Base-by-base conservation (phyloP, 2,888 invertebrate species). In the Odontothrips loti region DNA sequence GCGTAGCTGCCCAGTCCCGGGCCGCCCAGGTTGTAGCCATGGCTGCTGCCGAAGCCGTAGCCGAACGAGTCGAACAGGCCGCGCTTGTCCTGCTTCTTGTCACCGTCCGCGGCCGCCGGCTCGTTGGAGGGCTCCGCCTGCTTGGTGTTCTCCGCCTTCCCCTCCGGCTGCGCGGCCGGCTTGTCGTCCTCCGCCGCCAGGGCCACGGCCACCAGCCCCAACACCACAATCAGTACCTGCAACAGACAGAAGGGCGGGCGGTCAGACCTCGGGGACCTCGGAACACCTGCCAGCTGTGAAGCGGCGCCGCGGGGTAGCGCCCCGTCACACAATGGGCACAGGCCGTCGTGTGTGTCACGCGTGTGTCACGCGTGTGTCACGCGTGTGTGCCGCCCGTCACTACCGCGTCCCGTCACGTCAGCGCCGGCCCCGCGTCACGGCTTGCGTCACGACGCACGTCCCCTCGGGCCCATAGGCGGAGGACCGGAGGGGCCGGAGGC, bases 121-220 rank as follows among this genome's bases (percentile, higher is more conserved):
- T 75, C 68, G 20, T 58, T 15, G 58, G 58, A 11, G 58, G 58
- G 58, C 68, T 27, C 68, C 11, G 27, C 84, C 82, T 82, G 86
- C 82, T 84, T 85, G 83, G 83, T 85, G 82, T 83, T 80, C 80
- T 83, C 84, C 84, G 58, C 82, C 83, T 80, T 84, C 82, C 51
- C 86, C 84, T 48, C 83, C 84, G 63, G 83, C 75, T 79, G 51
- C 43, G 80, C 79, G 27, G 81, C 81, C 48, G 80, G 80, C 27
- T 81, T 81, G 58, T 79, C 43, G 48, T 82, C 81, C 78, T 82
- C 81, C 79, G 80, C 81, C 47, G 80, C 80, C 79, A 80, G 80
- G n/a, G 63, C 80, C 48, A 68, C 29, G 11, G 48, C 79, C 27
- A 34, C 80, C 82, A 79, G 80, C 20, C 82, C 80, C 17, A 75